Evolutionary conservation across 1,140 invertebrate species (phyloP).

Genomic region (Cataglyphis hispanica): DNA sequence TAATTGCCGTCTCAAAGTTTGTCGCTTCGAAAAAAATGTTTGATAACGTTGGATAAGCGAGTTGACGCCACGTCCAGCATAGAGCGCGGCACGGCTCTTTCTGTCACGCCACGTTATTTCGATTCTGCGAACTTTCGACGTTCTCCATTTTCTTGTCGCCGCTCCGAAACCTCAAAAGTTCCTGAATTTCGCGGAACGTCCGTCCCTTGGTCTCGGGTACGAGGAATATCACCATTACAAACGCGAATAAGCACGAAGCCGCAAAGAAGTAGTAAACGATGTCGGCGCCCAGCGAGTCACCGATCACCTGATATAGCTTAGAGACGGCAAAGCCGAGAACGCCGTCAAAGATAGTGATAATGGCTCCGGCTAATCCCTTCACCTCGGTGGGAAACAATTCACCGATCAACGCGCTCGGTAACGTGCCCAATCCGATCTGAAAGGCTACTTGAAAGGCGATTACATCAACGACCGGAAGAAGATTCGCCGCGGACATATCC

Average conservation of each 20-base stretch:
- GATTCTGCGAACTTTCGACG: neutral
- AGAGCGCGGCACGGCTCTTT: neutral
- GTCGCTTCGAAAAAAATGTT: neutral
- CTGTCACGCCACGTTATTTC: slow-evolving; percentile 42
- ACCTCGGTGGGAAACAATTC: slow-evolving; percentile 92
- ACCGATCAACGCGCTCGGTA: slow-evolving; percentile 92
- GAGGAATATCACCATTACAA: slow-evolving; percentile 80
- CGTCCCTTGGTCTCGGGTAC: slow-evolving; percentile 86
- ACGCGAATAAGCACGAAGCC: slow-evolving; percentile 86
- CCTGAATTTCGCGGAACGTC: slow-evolving; percentile 84
- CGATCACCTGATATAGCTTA: slow-evolving; percentile 91
- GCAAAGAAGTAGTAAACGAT: slow-evolving; percentile 93
- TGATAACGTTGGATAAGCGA: neutral
- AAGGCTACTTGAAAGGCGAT: slow-evolving; percentile 91
- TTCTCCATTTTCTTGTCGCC: neutral
- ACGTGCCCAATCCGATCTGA: slow-evolving; percentile 91
- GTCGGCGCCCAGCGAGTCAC: slow-evolving; percentile 88
- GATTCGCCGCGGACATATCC: slow-evolving; percentile 83
- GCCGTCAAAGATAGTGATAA: slow-evolving; percentile 89
- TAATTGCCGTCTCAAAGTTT: slow-evolving; percentile 41
- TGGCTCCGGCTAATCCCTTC: slow-evolving; percentile 90
- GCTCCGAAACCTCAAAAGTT: slow-evolving; percentile 71
- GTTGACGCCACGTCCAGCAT: neutral
- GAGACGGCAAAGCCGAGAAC: slow-evolving; percentile 92
- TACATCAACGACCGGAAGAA: slow-evolving; percentile 89